Evolutionary conservation across 2,797 vertebrate species (phyloP), one percentile per base, ranked within the genome.

Genomic region (Centropyge bicolor): DNA sequence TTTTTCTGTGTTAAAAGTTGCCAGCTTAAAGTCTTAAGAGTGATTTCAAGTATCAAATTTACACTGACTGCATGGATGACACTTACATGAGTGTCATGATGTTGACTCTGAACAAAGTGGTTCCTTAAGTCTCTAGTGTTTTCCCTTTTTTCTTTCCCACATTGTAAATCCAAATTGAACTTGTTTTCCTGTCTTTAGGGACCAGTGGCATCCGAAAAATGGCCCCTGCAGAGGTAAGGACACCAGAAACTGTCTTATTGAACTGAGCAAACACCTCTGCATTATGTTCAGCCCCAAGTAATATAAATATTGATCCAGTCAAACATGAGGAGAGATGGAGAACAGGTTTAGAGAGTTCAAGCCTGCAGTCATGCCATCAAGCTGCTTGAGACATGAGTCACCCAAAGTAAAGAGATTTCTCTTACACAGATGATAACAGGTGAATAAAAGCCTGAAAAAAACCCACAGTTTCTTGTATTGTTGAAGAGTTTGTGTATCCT

Each of bases 171-270:
- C 36, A 8, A 52, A 35, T 70, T 54, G 27, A 51, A 83, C 31
- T 27, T 74, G n/a, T 36, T 65, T 71, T 65, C 88, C 36, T 86
- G 5, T 87, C 40, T 78, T 80, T 6, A 96, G 96, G 95, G 82
- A 91, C 93, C 81, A 95, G 92, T 85, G 92, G 94, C 75, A 88
- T 92, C 83, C 91, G 94, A 71, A 96, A 95, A 94, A 93, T 94
- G 92, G 92, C 94, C 55, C 89, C 94, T 24, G 85, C 94, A 73
- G 95, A 96, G 94, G 96, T 96, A 92, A 94, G 88, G 35, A 79
- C 1, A 0, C 56, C 6, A 59, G 19, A 61, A 27, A 57, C 62
- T 48, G 4, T 20, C 16, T 55, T 5, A 31, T 4, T 41, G 4
- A 66, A 41, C 56, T 48, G 5, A 51, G 16, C 49, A 60, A 83